Conservation (phyloP, 2,888 invertebrate species). For the Luffia ferchaultella region DNA sequence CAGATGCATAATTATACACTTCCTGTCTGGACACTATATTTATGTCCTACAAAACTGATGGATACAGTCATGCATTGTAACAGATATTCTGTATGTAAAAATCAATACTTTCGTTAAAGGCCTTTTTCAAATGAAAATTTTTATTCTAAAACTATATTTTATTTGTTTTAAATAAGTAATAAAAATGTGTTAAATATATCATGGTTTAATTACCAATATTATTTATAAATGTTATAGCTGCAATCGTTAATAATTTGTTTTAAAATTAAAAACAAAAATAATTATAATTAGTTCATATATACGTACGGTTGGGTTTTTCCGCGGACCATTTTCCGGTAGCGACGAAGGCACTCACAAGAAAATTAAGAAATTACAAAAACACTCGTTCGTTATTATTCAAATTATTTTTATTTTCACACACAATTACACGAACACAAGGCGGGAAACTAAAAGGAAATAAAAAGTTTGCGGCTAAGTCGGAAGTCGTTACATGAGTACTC, state of each 20-base stretch:
- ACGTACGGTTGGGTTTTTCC: constrained; percentile 47
- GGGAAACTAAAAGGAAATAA: constrained; percentile 11
- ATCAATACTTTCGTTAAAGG: background rate
- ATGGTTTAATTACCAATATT: too few species aligned
- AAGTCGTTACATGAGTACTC: constrained; percentile 49
- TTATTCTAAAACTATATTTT: background rate
- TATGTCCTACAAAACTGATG: background rate
- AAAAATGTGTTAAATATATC: too few species aligned
- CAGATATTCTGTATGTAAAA: background rate
- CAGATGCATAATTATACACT: background rate
- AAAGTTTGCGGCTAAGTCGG: constrained; percentile 41
- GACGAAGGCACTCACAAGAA: constrained; percentile 24
- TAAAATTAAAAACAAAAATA: background rate
- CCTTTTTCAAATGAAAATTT: background rate
- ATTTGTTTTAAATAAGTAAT: too few species aligned
- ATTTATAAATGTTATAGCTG: too few species aligned
- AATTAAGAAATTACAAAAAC: constrained; percentile 17
- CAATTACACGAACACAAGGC: constrained; percentile 29
- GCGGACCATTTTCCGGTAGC: constrained; percentile 35
- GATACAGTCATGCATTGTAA: background rate
- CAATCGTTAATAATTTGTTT: too few species aligned
- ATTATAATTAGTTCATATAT: constrained; percentile 17
- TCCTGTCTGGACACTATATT: background rate
- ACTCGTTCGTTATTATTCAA: background rate
- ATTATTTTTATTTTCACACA: constrained; percentile 19